Percentiles rank a stretch among this genome's conserved stretches.
phyloP scores from a whole-genome alignment of 2,797 vertebrate species.

The Takifugu ocellatus region DNA sequence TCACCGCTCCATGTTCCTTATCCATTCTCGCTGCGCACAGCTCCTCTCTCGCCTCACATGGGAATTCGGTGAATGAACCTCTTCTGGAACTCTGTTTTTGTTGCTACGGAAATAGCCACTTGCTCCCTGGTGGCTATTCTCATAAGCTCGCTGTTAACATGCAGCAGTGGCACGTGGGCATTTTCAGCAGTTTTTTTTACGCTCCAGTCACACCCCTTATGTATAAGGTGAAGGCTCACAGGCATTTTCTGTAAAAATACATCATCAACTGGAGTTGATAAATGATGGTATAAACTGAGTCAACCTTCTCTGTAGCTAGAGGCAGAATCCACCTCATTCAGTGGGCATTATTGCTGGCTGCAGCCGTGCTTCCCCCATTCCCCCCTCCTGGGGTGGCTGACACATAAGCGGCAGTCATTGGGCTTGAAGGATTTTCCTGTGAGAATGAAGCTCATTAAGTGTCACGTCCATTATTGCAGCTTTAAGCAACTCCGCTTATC shows the following conservation, averaged over 20 bases:
- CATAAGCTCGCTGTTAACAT: conserved; percentile 29
- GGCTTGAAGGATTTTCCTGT: conserved; percentile 34
- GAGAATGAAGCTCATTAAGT: conserved; percentile 49
- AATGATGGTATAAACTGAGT: too few species aligned
- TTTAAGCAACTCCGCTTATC: conserved; percentile 30
- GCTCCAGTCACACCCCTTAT: too few species aligned
- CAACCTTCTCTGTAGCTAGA: too few species aligned
- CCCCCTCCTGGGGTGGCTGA: conserved; percentile 15
- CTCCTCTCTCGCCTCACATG: conserved; percentile 40
- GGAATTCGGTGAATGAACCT: conserved; percentile 46
- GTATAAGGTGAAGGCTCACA: too few species aligned
- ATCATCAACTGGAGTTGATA: too few species aligned
- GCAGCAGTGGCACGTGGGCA: conserved; percentile 23
- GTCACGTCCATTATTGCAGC: conserved; percentile 17
- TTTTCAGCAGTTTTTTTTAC: conserved; percentile 6
- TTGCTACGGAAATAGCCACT: conserved; percentile 64
- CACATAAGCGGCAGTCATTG: conserved; percentile 30
- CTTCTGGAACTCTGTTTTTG: conserved; percentile 48
- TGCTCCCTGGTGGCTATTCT: conserved; percentile 47
- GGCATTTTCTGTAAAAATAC: too few species aligned
- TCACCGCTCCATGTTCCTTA: conserved; percentile 22
- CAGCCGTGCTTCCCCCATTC: neutral
- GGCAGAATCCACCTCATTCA: too few species aligned
- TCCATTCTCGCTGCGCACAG: conserved; percentile 30
- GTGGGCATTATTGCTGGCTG: too few species aligned